These are phyloP conservation scores for Pao palembangensis DNA, from an alignment of 2,113 vertebrate genomes.

Conservation along the genomic window DNA sequence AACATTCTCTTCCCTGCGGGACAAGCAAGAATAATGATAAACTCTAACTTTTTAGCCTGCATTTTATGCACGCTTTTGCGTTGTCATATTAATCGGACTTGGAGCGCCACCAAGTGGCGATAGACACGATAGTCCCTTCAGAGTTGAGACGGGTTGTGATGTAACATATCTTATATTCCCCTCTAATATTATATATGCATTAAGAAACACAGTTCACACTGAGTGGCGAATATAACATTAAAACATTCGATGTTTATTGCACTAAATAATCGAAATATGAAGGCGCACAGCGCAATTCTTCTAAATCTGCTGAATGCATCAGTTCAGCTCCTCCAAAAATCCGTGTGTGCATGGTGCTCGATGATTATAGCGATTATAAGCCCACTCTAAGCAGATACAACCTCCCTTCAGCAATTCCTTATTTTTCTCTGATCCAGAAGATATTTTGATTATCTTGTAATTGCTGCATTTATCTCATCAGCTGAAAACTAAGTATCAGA, in stretches of 20 bases:
- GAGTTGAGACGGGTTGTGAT: background rate
- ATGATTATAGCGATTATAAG: too few relatives aligned
- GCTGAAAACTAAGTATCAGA: background rate
- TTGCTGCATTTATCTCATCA: conserved; percentile 6
- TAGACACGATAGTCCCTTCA: conserved; percentile 3
- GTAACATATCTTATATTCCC: background rate
- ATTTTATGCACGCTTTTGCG: background rate
- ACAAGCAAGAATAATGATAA: background rate
- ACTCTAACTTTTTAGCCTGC: too few relatives aligned
- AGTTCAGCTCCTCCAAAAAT: background rate
- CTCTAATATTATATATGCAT: background rate
- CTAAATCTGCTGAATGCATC: conserved; percentile 16
- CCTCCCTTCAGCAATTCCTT: background rate
- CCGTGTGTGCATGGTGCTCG: background rate
- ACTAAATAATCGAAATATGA: background rate
- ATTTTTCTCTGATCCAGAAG: conserved; percentile 3
- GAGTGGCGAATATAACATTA: background rate
- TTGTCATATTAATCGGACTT: background rate
- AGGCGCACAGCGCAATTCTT: background rate
- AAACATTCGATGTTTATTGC: background rate
- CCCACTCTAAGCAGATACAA: background rate
- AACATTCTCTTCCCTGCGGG: background rate
- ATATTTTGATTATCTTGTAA: conserved; percentile 10
- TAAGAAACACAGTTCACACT: background rate
- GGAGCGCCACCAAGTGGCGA: conserved; percentile 54